These are phyloP conservation scores for Lagodon rhomboides DNA, from an alignment of 2,797 vertebrate species.

Conservation along the genomic window DNA sequence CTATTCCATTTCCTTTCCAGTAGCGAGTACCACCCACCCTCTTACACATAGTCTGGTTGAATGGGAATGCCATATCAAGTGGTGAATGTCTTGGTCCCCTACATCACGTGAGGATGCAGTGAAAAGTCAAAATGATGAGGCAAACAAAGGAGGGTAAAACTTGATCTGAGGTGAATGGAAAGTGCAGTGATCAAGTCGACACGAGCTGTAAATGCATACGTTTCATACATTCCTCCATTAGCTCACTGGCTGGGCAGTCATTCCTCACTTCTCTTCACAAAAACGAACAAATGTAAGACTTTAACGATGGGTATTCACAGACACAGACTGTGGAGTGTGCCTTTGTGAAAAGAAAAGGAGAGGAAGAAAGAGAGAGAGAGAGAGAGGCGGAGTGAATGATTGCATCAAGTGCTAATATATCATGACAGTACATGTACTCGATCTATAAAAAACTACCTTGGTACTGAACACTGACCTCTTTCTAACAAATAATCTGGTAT, in stretches of 20 bases:
- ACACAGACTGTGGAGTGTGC: conserved; percentile 71
- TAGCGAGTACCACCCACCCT: conserved; percentile 64
- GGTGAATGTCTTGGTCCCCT: conserved; percentile 80
- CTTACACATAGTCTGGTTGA: conserved; percentile 53
- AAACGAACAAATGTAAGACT: conserved; percentile 72
- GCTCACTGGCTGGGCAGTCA: conserved; percentile 66
- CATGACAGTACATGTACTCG: conserved; percentile 82
- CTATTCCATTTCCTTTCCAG: conserved; percentile 70
- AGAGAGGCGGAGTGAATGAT: conserved; percentile 73
- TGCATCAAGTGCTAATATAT: conserved; percentile 83
- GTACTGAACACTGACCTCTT: conserved; percentile 85
- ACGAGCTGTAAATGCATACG: conserved; percentile 68
- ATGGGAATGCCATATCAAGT: conserved; percentile 78
- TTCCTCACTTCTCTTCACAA: conserved; percentile 53
- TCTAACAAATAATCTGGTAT: conserved; percentile 86
- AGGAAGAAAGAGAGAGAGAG: conserved; percentile 2
- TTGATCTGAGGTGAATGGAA: conserved; percentile 80
- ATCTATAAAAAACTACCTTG: conserved; percentile 85
- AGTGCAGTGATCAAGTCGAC: conserved; percentile 81
- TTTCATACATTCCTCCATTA: conserved; percentile 79
- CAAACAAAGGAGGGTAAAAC: conserved; percentile 59
- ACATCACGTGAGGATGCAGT: conserved; percentile 70
- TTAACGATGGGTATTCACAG: conserved; percentile 66
- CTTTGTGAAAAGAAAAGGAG: conserved; percentile 61
- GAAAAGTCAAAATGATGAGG: conserved; percentile 69